These are phyloP conservation scores for Notodonta dromedarius DNA, from an alignment of 2,888 invertebrate species.

Conservation along the genomic window DNA sequence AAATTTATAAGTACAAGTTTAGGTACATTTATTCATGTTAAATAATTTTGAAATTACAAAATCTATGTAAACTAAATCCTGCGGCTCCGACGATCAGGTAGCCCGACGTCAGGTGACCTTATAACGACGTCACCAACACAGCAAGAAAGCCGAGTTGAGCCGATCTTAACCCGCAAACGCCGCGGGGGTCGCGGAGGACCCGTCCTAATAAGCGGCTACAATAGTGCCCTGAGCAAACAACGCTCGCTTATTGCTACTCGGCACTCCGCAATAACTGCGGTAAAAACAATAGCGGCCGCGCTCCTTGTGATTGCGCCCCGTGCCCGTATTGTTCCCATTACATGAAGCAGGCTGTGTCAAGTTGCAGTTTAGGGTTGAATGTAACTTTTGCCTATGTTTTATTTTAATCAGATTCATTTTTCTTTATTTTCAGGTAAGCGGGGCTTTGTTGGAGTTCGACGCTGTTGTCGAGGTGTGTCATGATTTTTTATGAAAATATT, in stretches of 20 bases:
- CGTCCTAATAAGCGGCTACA: constrained; percentile 77
- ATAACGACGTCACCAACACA: constrained; percentile 49
- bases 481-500: constrained; percentile 22
- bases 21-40: constrained; percentile 34
- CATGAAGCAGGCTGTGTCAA: constrained; percentile 61
- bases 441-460: constrained; percentile 8
- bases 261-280: constrained; percentile 74
- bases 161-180: constrained; percentile 57
- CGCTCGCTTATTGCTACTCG: constrained; percentile 76
- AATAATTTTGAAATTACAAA: constrained; percentile 22
- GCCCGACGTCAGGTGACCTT: constrained; percentile 32
- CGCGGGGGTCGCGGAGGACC: constrained; percentile 55
- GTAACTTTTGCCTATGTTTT: constrained; percentile 38
- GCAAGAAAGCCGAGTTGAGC: constrained; percentile 55
- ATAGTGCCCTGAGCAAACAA: constrained; percentile 76
- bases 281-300: constrained; percentile 72
- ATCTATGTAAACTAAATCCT: constrained; percentile 28
- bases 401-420: constrained; percentile 33
- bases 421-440: constrained; percentile 56
- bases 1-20: not conserved
- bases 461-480: constrained; percentile 17
- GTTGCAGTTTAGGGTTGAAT: constrained; percentile 53
- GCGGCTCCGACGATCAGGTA: constrained; percentile 29
- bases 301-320: constrained; percentile 68
- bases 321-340: constrained; percentile 66